phyloP scores from a whole-genome alignment of 2,113 vertebrate genomes.

The Cromileptes altivelis region DNA sequence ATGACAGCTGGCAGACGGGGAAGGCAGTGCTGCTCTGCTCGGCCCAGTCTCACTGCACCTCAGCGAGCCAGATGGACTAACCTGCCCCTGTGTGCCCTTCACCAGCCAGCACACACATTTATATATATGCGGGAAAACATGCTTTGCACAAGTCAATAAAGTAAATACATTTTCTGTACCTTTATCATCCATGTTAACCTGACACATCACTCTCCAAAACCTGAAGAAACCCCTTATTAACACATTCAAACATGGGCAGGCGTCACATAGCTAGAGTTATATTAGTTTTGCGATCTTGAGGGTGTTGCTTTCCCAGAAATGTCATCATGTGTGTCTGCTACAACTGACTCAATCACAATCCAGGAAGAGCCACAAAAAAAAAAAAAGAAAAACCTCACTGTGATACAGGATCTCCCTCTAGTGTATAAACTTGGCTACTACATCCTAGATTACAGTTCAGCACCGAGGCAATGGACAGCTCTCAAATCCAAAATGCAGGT shows the following conservation, averaged over 20 bases:
- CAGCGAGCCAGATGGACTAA: constrained; percentile 68
- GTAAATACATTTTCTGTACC: constrained; percentile 8
- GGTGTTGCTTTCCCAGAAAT: not conserved
- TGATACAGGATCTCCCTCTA: constrained; percentile 70
- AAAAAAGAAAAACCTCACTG: not conserved
- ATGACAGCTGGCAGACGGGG: constrained; percentile 68
- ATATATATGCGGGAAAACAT: not conserved
- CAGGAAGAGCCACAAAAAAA: not conserved
- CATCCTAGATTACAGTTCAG: constrained; percentile 54
- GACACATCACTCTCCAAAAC: not conserved
- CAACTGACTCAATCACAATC: not conserved
- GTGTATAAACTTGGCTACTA: constrained; percentile 52
- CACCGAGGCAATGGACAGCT: constrained; percentile 69
- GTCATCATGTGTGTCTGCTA: not conserved
- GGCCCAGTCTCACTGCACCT: constrained; percentile 62
- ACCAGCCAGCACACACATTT: constrained; percentile 28
- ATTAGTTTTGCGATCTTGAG: not conserved
- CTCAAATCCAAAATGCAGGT: not conserved
- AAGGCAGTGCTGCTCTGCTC: constrained; percentile 41
- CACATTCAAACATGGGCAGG: not conserved
- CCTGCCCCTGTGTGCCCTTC: constrained; percentile 61
- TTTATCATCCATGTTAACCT: not conserved
- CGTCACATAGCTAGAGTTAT: not conserved
- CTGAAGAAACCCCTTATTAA: not conserved
- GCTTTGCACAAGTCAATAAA: not conserved